Conservation (phyloP, 2,797 vertebrate species). For the Nannoperca obscura region DNA sequence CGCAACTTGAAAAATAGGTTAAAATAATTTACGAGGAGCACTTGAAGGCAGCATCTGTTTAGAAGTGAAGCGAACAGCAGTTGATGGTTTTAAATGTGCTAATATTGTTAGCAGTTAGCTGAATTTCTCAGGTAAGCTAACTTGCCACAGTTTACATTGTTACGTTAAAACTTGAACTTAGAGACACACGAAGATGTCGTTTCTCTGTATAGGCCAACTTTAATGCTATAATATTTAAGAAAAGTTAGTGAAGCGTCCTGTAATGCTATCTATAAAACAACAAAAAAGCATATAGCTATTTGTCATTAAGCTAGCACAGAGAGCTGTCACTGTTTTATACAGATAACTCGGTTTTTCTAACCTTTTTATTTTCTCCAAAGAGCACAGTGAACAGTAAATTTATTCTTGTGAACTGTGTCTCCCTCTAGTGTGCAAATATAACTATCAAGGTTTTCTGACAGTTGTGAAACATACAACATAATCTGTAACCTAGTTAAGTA, state of each 20-base stretch:
- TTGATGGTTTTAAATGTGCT: background rate
- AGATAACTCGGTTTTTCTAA: background rate
- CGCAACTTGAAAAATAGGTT: too few species aligned
- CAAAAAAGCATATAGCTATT: background rate
- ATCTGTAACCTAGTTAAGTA: too few species aligned
- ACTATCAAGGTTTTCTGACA: background rate
- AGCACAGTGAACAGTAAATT: background rate
- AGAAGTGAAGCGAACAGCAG: background rate
- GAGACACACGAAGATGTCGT: background rate
- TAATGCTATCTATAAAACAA: background rate
- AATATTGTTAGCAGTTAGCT: background rate
- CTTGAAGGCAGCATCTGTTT: slow-evolving; percentile 21
- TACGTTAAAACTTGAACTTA: background rate
- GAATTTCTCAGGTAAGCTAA: background rate
- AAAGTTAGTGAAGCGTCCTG: background rate
- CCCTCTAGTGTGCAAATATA: slow-evolving; percentile 66
- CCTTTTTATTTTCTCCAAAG: background rate
- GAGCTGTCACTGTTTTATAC: background rate
- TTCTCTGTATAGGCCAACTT: background rate
- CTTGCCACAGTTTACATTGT: background rate
- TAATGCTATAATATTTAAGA: background rate
- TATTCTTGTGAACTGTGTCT: slow-evolving; percentile 60
- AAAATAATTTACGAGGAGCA: slow-evolving; percentile 2
- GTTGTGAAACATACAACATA: too few species aligned
- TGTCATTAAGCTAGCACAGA: background rate